phyloP scores from a whole-genome alignment of 2,113 vertebrate species.

The Sciurus niger region DNA sequence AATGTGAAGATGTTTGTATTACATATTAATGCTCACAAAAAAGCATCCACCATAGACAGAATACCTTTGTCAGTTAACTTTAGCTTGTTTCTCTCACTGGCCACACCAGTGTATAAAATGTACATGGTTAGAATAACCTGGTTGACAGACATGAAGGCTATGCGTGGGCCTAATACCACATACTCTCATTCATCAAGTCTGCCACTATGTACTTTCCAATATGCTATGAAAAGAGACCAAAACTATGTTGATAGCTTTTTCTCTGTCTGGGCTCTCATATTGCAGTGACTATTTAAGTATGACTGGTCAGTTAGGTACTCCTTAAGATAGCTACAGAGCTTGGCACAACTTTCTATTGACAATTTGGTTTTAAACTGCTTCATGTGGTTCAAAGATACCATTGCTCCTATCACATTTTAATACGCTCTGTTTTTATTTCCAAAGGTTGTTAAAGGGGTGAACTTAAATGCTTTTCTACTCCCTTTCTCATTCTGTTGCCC shows the following conservation, averaged over 20 bases:
- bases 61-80: neutral
- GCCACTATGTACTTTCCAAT: neutral
- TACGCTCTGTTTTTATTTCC: no score
- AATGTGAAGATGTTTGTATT: neutral
- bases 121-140: neutral
- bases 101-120: neutral
- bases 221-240: neutral
- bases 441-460: no score
- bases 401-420: no score
- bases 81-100: neutral
- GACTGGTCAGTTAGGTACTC: no score
- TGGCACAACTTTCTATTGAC: no score
- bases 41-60: neutral
- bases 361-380: no score
- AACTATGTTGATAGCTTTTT: neutral
- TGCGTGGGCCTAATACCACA: neutral
- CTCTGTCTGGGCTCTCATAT: no score
- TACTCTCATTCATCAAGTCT: neutral
- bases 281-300: no score
- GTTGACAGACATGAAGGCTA: neutral
- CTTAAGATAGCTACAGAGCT: no score
- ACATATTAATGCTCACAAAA: neutral
- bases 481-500: no score
- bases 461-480: no score
- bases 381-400: no score